These are phyloP conservation scores for Sylvietta virens DNA, from an alignment of 2,113 vertebrate genomes.

Conservation along the genomic window DNA sequence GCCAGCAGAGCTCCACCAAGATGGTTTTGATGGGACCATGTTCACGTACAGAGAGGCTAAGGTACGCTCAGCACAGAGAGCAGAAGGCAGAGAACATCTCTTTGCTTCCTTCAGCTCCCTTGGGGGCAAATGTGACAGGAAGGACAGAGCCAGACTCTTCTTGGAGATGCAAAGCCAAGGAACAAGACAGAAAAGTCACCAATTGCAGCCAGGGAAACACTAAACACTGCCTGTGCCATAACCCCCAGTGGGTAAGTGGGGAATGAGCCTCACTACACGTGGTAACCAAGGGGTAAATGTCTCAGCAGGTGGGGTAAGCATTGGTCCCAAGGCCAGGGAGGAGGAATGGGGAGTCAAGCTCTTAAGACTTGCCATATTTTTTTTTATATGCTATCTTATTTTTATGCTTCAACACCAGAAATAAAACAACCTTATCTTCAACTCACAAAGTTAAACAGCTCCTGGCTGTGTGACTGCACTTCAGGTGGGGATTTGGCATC, in stretches of 20 bases:
- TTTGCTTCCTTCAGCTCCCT: not conserved
- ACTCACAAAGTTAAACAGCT: not conserved
- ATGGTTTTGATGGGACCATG: not conserved
- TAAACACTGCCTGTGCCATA: not conserved
- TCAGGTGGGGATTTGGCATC: not conserved
- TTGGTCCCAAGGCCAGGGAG: not conserved
- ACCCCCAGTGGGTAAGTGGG: not conserved
- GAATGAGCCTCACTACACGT: rapidly evolving
- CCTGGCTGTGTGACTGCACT: not conserved
- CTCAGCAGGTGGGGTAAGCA: not conserved
- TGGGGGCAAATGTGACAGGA: rapidly evolving
- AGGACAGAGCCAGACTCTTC: not conserved
- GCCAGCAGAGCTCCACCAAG: not conserved
- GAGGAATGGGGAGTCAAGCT: not conserved
- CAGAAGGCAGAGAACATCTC: not conserved
- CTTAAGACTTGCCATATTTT: not conserved
- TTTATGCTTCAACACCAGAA: not conserved
- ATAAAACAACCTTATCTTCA: not conserved
- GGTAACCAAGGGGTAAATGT: not conserved
- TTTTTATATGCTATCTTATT: not conserved
- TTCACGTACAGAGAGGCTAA: rapidly evolving
- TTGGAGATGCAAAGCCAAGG: not conserved
- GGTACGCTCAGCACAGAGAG: not conserved
- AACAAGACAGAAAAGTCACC: not conserved
- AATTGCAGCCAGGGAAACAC: not conserved